phyloP scores from a whole-genome alignment of 2,113 vertebrate genomes.

The Malurus melanocephalus region DNA sequence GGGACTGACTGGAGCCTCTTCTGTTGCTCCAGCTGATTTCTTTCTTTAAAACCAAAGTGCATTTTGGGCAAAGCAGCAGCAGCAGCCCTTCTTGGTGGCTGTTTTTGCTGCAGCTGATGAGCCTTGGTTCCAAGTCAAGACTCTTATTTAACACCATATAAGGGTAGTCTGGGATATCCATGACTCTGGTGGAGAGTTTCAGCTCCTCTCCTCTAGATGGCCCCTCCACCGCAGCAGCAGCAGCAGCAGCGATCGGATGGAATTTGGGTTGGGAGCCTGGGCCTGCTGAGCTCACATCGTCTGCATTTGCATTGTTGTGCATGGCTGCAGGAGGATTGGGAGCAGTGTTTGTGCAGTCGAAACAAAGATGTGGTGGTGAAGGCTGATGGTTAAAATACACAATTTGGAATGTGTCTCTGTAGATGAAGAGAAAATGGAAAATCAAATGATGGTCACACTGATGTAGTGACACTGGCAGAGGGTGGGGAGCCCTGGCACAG shows the following conservation, averaged over 20 bases:
- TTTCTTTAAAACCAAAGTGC: not conserved
- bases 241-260: not conserved
- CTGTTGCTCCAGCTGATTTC: not conserved
- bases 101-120: not conserved
- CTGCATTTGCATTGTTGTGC: not conserved
- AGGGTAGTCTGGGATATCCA: conserved; percentile 39
- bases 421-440: not conserved
- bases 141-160: conserved; percentile 43
- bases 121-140: conserved; percentile 6
- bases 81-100: not conserved
- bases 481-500: too few species aligned
- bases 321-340: not conserved
- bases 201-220: conserved; percentile 63
- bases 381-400: not conserved
- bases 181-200: not conserved
- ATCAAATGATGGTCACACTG: not conserved
- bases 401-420: not conserved
- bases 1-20: not conserved
- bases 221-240: conserved; percentile 15
- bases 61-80: not conserved
- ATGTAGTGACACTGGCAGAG: not conserved
- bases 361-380: not conserved
- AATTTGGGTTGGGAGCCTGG: not conserved
- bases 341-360: not conserved
- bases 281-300: not conserved